Percentiles rank a stretch among this genome's conserved stretches.
These are phyloP conservation scores for Balanococcus diminutus DNA, from an alignment of 2,888 invertebrate species.

Conservation along the genomic window DNA sequence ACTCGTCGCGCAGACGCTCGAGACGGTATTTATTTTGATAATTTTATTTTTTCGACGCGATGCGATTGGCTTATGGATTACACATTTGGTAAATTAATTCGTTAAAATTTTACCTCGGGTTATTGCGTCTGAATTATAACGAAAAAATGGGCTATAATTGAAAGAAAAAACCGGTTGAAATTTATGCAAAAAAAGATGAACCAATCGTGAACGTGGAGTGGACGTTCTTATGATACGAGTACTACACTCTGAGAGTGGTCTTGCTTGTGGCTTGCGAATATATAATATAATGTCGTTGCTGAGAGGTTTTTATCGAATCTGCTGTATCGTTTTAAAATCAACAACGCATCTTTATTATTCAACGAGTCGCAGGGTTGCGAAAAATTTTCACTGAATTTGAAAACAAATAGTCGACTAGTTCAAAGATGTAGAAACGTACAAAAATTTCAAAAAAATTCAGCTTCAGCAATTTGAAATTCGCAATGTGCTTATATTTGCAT, in stretches of 20 bases:
- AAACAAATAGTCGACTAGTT: no score
- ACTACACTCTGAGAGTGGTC: background rate
- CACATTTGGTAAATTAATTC: background rate
- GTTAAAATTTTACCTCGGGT: conserved; percentile 11
- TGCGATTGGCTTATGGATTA: background rate
- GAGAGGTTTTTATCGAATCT: background rate
- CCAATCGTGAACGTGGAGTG: background rate
- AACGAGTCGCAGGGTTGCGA: no score
- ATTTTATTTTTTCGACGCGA: background rate
- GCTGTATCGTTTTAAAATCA: no score
- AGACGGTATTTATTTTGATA: background rate
- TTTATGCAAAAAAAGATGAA: conserved; percentile 7
- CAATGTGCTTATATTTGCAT: no score
- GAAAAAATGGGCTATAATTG: background rate
- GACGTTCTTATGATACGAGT: background rate
- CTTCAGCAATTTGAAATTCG: no score
- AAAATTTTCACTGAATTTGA: no score
- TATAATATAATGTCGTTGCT: background rate
- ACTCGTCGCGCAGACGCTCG: background rate
- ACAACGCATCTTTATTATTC: no score
- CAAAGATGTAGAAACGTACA: no score
- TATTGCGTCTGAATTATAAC: background rate
- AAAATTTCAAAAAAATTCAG: no score
- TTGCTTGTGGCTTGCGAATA: background rate
- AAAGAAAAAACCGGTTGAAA: conserved; percentile 28